Conservation (phyloP, 1,140 invertebrate species). For the Carcinoscorpius rotundicauda region DNA sequence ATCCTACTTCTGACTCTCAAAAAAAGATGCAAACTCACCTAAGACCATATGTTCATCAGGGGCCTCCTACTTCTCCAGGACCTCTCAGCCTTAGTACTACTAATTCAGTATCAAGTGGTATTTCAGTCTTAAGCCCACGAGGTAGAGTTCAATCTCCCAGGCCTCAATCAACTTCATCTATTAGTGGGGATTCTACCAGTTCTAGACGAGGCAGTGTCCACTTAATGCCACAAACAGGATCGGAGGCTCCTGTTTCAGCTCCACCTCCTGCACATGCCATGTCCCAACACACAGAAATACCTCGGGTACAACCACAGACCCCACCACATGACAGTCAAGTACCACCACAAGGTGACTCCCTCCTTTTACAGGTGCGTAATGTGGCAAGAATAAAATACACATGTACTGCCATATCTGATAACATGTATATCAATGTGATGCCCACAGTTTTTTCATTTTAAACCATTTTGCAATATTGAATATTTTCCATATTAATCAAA, state of each 20-base stretch:
- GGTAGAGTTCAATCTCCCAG: not conserved
- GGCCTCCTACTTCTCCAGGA: not conserved
- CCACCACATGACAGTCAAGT: slow-evolving; percentile 60
- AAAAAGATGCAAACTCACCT: not conserved
- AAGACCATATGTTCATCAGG: not conserved
- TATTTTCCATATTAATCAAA: too few relatives aligned
- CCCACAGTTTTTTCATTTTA: too few relatives aligned
- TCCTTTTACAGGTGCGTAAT: slow-evolving; percentile 49
- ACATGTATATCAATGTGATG: too few relatives aligned
- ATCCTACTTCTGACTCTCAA: slow-evolving; percentile 6
- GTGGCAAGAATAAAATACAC: too few relatives aligned
- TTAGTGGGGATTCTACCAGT: not conserved
- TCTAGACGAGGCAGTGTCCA: slow-evolving; percentile 11
- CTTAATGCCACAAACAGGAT: slow-evolving; percentile 7
- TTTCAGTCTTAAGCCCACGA: not conserved
- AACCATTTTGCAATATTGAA: too few relatives aligned
- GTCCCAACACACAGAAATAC: slow-evolving; percentile 8
- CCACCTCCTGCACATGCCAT: slow-evolving; percentile 24
- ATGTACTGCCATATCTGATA: too few relatives aligned
- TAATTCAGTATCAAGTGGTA: not conserved
- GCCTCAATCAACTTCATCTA: not conserved
- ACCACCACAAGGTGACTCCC: slow-evolving; percentile 59
- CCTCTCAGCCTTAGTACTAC: not conserved
- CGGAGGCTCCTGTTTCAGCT: slow-evolving; percentile 11
- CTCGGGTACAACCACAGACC: slow-evolving; percentile 44